phyloP scores from a whole-genome alignment of 2,113 vertebrate species.

The Nestor notabilis region DNA sequence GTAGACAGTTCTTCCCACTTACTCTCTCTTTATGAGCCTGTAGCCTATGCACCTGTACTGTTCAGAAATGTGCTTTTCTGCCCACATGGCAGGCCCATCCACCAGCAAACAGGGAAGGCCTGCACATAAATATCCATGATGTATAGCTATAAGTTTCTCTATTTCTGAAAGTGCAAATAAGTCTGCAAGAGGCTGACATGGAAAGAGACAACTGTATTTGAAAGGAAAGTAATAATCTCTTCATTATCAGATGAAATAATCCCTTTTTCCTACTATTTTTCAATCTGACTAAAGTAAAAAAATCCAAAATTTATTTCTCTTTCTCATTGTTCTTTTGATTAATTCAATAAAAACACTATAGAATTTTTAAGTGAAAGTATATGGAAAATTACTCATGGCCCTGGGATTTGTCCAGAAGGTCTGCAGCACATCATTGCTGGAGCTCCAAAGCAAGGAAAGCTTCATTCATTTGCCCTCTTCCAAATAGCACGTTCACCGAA shows the following conservation, averaged over 20 bases:
- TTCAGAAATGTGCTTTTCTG: background rate
- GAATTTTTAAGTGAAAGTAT: background rate
- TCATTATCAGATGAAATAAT: background rate
- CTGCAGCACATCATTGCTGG: background rate
- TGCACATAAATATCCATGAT: background rate
- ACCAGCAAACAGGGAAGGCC: background rate
- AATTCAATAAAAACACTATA: background rate
- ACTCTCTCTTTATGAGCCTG: background rate
- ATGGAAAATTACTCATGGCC: background rate
- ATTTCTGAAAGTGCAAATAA: background rate
- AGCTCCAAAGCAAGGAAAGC: background rate
- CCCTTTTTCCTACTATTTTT: background rate
- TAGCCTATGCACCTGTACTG: background rate
- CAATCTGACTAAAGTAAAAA: background rate
- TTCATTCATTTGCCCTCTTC: background rate
- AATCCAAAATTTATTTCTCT: background rate
- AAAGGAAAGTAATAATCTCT: background rate
- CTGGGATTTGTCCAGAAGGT: background rate
- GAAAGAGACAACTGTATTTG: background rate
- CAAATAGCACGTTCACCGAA: background rate
- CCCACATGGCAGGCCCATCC: fast-evolving
- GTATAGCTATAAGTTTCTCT: background rate
- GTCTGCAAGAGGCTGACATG: background rate
- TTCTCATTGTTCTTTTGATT: background rate
- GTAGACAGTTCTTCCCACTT: background rate